phyloP scores from a whole-genome alignment of 2,888 invertebrate genomes.

The Gastracanthus pulcherrimus region DNA sequence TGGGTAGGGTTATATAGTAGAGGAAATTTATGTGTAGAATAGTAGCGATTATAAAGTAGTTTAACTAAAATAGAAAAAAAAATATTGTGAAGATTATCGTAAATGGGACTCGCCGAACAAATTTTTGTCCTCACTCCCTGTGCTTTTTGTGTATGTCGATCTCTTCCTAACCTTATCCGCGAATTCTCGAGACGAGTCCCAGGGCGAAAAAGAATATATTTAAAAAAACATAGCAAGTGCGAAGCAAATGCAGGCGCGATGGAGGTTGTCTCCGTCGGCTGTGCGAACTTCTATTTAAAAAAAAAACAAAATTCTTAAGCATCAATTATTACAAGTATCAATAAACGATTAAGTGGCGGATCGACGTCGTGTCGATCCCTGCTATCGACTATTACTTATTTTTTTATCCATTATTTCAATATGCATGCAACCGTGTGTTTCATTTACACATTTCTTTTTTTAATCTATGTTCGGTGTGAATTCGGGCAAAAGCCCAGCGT shows the following conservation, averaged over 20 bases:
- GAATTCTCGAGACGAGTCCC: constrained; percentile 58
- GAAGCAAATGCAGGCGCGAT: constrained; percentile 70
- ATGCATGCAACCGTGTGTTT: constrained; percentile 64
- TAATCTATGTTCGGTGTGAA: constrained; percentile 56
- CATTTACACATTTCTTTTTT: constrained; percentile 53
- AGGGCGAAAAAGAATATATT: constrained; percentile 63
- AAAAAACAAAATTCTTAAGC: constrained; percentile 65
- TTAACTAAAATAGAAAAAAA: constrained; percentile 72
- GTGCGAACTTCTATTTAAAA: constrained; percentile 68
- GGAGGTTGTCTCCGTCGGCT: constrained; percentile 71
- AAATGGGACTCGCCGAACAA: constrained; percentile 61
- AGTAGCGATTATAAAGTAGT: constrained; percentile 71
- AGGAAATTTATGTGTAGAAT: constrained; percentile 68
- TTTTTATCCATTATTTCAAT: constrained; percentile 66
- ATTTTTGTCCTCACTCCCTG: constrained; percentile 3
- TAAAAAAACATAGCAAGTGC: constrained; percentile 67
- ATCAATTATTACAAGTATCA: constrained; percentile 66
- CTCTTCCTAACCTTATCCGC: neutral
- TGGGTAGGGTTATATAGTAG: constrained; percentile 64
- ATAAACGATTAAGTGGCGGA: constrained; percentile 63
- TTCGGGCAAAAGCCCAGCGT: constrained; percentile 63
- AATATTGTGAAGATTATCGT: constrained; percentile 69
- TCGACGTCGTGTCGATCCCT: constrained; percentile 67
- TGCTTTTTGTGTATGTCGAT: neutral
- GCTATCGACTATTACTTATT: constrained; percentile 64